Conservation (phyloP, 2,888 invertebrate species). For the Syrphus vitripennis region DNA sequence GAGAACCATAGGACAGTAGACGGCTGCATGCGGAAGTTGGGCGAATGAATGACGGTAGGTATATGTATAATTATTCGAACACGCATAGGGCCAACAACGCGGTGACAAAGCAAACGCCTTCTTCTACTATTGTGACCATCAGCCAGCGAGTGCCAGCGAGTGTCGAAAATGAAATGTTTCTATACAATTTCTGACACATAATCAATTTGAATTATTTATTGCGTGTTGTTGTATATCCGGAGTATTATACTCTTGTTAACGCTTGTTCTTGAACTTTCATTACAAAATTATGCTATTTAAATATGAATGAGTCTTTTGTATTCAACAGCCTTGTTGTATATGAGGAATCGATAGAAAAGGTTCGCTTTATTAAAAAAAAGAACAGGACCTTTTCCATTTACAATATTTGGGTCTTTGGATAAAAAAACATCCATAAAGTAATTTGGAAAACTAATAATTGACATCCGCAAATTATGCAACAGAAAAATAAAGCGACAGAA, state of each 20-base stretch:
- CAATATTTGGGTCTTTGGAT: too few relatives aligned
- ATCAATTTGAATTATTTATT: slow-evolving; percentile 71
- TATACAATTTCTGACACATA: slow-evolving; percentile 67
- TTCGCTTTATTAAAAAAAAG: not conserved
- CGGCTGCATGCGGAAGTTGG: not conserved
- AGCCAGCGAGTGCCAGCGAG: not conserved
- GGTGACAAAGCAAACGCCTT: not conserved
- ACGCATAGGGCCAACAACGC: slow-evolving; percentile 37
- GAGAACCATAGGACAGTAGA: not conserved
- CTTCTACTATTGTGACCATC: not conserved
- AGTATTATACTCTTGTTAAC: slow-evolving; percentile 52
- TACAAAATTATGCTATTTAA: slow-evolving; percentile 51
- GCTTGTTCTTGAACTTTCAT: slow-evolving; percentile 53
- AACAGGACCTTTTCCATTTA: too few relatives aligned
- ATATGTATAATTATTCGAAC: slow-evolving; percentile 56
- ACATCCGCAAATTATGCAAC: too few relatives aligned
- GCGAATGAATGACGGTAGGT: too few relatives aligned
- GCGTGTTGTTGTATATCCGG: slow-evolving; percentile 39
- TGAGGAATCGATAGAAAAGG: not conserved
- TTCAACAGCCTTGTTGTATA: not conserved
- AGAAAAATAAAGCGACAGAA: too few relatives aligned
- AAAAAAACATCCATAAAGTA: too few relatives aligned
- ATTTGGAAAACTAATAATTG: too few relatives aligned
- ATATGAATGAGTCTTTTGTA: slow-evolving; percentile 33
- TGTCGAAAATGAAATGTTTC: slow-evolving; percentile 63